Conservation (phyloP, 2,888 invertebrate genomes). For the Ptilodon capucinus region DNA sequence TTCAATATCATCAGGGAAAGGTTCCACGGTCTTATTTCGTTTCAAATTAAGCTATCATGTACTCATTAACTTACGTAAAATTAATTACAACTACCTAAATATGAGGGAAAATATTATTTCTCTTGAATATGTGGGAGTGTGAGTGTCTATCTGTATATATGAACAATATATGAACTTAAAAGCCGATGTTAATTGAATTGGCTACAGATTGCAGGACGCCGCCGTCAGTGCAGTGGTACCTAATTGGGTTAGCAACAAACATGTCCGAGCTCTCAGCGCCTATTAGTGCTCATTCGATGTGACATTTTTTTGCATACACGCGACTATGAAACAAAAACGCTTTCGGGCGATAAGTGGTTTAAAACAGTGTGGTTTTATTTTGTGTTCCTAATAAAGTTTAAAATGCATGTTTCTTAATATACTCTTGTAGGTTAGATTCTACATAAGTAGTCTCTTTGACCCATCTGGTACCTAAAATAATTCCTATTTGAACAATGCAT, state of each 20-base stretch:
- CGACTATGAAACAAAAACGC: conserved; percentile 4
- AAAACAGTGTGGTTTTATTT: not conserved
- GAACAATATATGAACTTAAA: conserved; percentile 65
- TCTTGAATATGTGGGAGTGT: conserved; percentile 4
- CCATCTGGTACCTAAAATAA: no score
- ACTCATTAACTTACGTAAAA: no score
- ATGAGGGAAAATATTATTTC: not conserved
- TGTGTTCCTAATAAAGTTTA: not conserved
- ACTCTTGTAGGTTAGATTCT: no score
- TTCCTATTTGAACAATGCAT: no score
- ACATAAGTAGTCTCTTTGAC: no score
- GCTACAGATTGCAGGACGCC: conserved; percentile 74
- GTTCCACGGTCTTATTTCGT: no score
- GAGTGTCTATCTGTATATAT: conserved; percentile 20
- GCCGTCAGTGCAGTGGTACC: conserved; percentile 56
- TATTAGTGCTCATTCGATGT: conserved; percentile 50
- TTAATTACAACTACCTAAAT: no score
- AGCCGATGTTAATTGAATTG: conserved; percentile 78
- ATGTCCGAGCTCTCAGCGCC: conserved; percentile 51
- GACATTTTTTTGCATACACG: conserved; percentile 42
- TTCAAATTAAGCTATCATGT: no score
- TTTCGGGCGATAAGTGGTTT: not conserved
- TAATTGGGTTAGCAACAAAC: conserved; percentile 74
- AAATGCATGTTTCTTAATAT: not conserved
- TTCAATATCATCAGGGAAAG: no score